Evolutionary conservation across 2,113 vertebrate genomes (phyloP).

Genomic region (Nycticebus coucang): DNA sequence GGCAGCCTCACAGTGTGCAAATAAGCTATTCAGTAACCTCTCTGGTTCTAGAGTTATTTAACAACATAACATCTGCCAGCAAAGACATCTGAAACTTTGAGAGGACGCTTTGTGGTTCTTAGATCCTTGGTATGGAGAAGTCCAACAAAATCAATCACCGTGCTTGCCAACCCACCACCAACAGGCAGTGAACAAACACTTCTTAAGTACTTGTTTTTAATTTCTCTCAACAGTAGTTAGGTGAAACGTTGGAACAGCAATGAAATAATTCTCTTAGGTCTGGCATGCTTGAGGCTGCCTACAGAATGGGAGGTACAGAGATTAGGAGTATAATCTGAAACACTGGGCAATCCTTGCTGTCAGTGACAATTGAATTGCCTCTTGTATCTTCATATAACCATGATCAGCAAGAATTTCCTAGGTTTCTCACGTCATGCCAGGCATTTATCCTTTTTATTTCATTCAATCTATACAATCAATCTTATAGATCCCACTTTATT

Average conservation of each 20-base stretch:
- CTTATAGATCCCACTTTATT: not conserved
- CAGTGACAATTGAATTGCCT: not conserved
- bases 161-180: not conserved
- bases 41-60: not conserved
- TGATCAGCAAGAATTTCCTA: not conserved
- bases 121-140: not conserved
- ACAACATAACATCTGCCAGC: not conserved
- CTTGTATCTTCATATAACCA: not conserved
- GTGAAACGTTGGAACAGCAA: not conserved
- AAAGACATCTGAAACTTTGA: not conserved
- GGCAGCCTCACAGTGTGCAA: not conserved
- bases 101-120: not conserved
- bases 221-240: constrained; percentile 19
- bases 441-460: not conserved
- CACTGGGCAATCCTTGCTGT: not conserved
- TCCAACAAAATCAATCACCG: constrained; percentile 33
- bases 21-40: not conserved
- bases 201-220: not conserved
- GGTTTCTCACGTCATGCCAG: not conserved
- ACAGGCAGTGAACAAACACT: not conserved
- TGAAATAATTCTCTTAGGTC: not conserved
- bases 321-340: not conserved
- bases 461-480: not conserved
- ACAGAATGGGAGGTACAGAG: not conserved
- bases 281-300: not conserved